A percentile compares a stretch with the other conserved stretches of the same genome.
phyloP scores from a whole-genome alignment of 2,797 vertebrate genomes.

The Merluccius polli region DNA sequence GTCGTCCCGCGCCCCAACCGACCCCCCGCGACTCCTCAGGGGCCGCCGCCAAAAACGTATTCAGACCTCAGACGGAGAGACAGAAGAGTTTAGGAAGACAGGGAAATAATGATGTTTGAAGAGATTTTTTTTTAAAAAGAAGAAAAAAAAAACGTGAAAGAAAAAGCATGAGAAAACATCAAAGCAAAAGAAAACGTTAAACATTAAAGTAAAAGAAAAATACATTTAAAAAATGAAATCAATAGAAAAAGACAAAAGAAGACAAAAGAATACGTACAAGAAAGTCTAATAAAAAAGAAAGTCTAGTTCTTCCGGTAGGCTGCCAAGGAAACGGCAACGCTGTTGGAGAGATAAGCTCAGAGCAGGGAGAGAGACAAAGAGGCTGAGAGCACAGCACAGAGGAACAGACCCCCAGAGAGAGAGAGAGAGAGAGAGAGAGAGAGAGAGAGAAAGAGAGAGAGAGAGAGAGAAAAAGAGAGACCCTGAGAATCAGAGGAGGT shows the following conservation, averaged over 20 bases:
- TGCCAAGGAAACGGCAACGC: conserved; percentile 3
- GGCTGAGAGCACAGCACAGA: not conserved
- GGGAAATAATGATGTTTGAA: conserved; percentile 22
- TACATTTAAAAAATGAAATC: not conserved
- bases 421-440: too few relatives aligned
- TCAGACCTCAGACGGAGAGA: conserved; percentile 4
- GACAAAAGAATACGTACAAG: not conserved
- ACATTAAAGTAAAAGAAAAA: too few relatives aligned
- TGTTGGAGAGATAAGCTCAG: not conserved
- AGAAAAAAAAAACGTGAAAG: not conserved
- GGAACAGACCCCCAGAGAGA: not conserved
- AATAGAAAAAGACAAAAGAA: not conserved
- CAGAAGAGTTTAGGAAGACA: not conserved
- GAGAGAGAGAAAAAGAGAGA: not conserved
- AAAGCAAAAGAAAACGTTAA: too few relatives aligned
- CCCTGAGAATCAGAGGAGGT: not conserved
- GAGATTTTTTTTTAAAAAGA: conserved; percentile 18
- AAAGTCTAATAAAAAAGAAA: conserved; percentile 4
- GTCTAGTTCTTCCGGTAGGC: conserved; percentile 16
- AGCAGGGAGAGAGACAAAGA: not conserved
- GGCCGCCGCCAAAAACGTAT: conserved; percentile 43
- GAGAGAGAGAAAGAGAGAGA: conserved; percentile 17
- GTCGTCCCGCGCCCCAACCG: conserved; percentile 39
- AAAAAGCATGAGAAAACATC: too few relatives aligned
- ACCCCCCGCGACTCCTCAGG: conserved; percentile 47